A percentile compares a stretch with the other conserved stretches of the same genome.
Evolutionary conservation across 2,888 invertebrate genomes (phyloP).

Genomic region (Drosophila acutilabella): DNA sequence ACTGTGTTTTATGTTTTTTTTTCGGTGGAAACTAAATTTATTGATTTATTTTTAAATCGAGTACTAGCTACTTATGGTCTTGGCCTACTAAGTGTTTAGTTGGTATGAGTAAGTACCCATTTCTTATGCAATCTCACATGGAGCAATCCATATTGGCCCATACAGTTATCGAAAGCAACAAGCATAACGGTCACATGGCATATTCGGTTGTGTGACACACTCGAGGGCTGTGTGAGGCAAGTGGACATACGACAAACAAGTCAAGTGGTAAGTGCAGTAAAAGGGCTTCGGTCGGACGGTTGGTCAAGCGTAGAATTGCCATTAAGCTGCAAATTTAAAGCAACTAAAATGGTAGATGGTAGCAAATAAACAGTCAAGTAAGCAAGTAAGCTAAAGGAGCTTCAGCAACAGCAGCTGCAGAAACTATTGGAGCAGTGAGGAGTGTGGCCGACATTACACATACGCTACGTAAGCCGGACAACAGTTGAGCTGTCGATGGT

Average conservation of each 20-base stretch:
- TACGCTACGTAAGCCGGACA: conserved; percentile 61
- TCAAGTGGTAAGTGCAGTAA: conserved; percentile 59
- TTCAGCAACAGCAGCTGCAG: conserved; percentile 8
- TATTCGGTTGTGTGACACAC: conserved; percentile 4
- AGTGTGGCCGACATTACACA: conserved; percentile 48
- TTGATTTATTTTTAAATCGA: conserved; percentile 9
- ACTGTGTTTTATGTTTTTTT: neutral
- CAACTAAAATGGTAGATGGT: conserved; percentile 74
- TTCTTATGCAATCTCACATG: conserved; percentile 31
- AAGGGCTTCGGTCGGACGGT: conserved; percentile 33
- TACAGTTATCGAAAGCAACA: conserved; percentile 64
- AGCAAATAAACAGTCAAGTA: conserved; percentile 63
- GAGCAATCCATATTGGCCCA: conserved; percentile 44
- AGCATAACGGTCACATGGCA: conserved; percentile 51
- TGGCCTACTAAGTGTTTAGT: conserved; percentile 10
- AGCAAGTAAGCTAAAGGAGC: conserved; percentile 9
- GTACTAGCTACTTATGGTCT: conserved; percentile 13
- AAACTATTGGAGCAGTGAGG: conserved; percentile 2
- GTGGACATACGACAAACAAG: conserved; percentile 56
- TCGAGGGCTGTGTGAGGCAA: conserved; percentile 21
- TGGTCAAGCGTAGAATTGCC: conserved; percentile 67
- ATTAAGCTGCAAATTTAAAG: conserved; percentile 80
- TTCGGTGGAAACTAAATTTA: neutral
- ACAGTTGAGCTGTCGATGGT: conserved; percentile 57
- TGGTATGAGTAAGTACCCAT: conserved; percentile 25